Base-by-base conservation (phyloP, 2,113 vertebrate genomes). In the Alligator mississippiensis region DNA sequence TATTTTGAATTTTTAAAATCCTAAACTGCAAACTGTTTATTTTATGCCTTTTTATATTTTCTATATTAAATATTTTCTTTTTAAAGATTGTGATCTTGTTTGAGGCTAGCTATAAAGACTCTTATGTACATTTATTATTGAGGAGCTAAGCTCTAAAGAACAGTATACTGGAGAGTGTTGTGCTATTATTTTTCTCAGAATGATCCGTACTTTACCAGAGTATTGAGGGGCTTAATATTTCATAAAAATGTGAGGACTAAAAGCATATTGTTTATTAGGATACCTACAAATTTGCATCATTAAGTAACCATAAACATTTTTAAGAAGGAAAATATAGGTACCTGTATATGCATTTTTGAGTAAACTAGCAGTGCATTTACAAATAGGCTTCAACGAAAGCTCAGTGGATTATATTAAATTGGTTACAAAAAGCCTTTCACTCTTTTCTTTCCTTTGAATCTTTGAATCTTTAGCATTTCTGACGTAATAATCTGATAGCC, bases 1-100 rank as follows among this genome's bases (percentile, higher is more conserved):
- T 96, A 88, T 94, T 97, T 93, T 91, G 92, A 97, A 98, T 95
- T 97, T 97, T 95, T 96, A 74, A 97, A 97, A 89, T 92, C 91
- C 82, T 90, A 93, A 95, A 84, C 87, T 64, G 78, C 94, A 97
- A 97, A 90, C 47, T 64, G 89, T 97, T 97, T 96, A 87, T 94
- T 97, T 96, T 88, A 87, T 86, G 62, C 60, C 89, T 92, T 90
- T 97, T 96, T 86, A 75, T 88, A 80, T 95, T 95, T 96, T 91
- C 87, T 47, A 93, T 64, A 88, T 92, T 93, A 93, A 88, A 68
- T 90, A 47, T 80, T 96, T 85, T 85, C 86, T 90, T 95, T 77
- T 85, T 81, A 72, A 96, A 94, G 92, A 92, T 94, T 96, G 96
- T 88, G 82, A 96, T 81, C 91, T 92, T 88, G 13, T 91, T 97